Evolutionary conservation across 2,888 invertebrate genomes (phyloP).

Genomic region (Eretmocerus hayati): DNA sequence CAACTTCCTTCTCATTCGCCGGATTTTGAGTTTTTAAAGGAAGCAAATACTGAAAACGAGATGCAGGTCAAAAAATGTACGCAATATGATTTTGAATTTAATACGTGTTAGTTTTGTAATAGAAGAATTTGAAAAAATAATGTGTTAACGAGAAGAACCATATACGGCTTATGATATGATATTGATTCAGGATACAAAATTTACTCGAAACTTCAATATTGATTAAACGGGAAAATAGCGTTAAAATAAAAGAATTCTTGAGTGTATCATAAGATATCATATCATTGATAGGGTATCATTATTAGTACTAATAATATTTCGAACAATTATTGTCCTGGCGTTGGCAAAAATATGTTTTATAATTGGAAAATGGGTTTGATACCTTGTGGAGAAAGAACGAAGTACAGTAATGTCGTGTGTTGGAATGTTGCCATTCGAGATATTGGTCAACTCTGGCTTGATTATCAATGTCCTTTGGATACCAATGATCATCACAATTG

Average conservation of each 20-base stretch:
- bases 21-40: slow-evolving; percentile 51
- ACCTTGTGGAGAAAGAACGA: slow-evolving; percentile 58
- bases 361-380: no score
- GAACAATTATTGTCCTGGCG: no score
- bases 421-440: slow-evolving; percentile 70
- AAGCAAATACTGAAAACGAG: slow-evolving; percentile 37
- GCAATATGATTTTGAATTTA: neutral
- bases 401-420: slow-evolving; percentile 54
- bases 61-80: no score
- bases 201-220: slow-evolving; percentile 3
- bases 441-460: slow-evolving; percentile 66
- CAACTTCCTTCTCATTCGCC: slow-evolving; percentile 44
- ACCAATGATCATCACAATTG: slow-evolving; percentile 53
- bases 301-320: neutral
- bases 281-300: no score
- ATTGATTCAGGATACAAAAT: neutral
- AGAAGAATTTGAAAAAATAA: neutral
- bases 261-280: no score
- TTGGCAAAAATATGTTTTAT: no score
- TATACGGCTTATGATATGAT: no score
- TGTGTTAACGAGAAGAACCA: no score
- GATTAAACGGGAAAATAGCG: no score
- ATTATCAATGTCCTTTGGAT: slow-evolving; percentile 55
- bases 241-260: no score
- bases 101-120: neutral